Evolutionary conservation across 2,797 vertebrate species (phyloP).

Genomic region (Eulemur albifrons): DNA sequence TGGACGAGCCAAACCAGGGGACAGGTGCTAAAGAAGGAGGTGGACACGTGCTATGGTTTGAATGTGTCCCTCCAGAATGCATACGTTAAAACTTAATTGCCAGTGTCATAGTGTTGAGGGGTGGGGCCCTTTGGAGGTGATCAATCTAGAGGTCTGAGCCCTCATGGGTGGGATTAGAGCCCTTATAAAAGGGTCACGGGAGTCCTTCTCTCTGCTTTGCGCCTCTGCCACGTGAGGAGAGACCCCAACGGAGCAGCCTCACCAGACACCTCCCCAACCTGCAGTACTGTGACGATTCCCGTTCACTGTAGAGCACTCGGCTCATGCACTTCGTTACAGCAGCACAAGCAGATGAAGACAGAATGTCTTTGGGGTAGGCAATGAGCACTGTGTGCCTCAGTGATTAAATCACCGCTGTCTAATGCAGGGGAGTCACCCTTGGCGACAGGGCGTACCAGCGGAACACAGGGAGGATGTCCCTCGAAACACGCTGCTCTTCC

Average conservation of each 20-base stretch:
- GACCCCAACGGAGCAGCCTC: no score
- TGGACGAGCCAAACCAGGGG: no score
- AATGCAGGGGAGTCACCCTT: background rate
- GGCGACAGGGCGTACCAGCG: no score
- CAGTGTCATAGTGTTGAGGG: background rate
- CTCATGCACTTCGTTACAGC: background rate
- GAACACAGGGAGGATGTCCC: background rate
- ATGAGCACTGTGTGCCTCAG: fast-evolving
- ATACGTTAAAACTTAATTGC: background rate
- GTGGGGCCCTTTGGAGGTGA: background rate
- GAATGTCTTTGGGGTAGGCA: background rate
- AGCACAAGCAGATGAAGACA: background rate
- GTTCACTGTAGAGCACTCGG: no score
- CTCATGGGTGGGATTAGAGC: no score
- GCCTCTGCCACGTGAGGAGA: background rate
- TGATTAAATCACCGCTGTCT: no score
- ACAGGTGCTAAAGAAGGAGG: background rate
- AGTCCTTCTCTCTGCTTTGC: background rate
- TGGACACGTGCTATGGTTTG: no score
- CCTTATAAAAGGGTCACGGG: background rate
- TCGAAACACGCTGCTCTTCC: no score
- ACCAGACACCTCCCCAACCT: background rate
- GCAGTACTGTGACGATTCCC: background rate
- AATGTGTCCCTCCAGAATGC: background rate
- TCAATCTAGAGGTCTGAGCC: background rate